phyloP scores from a whole-genome alignment of 2,113 vertebrate genomes.

The Scopus umbretta region DNA sequence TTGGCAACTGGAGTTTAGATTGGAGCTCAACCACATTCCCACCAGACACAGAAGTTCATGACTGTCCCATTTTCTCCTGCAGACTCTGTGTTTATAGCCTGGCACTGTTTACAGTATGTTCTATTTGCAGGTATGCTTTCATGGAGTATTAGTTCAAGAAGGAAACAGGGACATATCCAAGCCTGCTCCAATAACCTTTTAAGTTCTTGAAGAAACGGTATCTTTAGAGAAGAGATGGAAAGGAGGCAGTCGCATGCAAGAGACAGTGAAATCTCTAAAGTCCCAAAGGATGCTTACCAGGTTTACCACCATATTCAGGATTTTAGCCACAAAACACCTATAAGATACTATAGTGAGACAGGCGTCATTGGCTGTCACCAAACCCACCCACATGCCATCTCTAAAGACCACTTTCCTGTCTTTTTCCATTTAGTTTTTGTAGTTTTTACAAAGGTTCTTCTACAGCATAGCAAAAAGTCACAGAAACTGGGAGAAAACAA shows the following conservation, averaged over 20 bases:
- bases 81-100: background rate
- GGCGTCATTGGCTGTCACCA: background rate
- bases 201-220: background rate
- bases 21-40: background rate
- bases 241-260: background rate
- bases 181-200: background rate
- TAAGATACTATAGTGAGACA: background rate
- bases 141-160: background rate
- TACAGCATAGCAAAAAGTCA: fast-evolving
- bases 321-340: background rate
- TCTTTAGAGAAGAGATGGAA: background rate
- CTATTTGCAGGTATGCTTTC: background rate
- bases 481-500: background rate
- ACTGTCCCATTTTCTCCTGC: fast-evolving
- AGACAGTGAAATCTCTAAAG: background rate
- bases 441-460: background rate
- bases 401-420: background rate
- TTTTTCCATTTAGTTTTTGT: background rate
- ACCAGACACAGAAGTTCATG: background rate
- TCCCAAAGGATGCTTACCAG: background rate
- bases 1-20: background rate
- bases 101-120: background rate
- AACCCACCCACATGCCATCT: background rate
- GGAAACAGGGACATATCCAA: fast-evolving
- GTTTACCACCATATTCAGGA: background rate